phyloP scores from a whole-genome alignment of 64 coral and sea anemone species.

The Acropora tenuis region DNA sequence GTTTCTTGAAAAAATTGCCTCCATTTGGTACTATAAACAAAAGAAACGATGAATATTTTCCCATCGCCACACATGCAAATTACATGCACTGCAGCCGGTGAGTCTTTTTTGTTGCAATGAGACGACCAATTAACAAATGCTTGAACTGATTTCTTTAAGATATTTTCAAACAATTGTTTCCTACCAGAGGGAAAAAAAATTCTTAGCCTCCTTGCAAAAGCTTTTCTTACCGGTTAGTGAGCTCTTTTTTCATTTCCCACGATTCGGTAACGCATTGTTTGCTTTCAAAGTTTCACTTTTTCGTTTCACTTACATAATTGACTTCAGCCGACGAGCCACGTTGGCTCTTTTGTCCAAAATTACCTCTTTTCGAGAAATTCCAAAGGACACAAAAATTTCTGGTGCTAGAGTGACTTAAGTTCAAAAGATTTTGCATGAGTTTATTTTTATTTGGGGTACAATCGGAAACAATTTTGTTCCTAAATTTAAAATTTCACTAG shows the following conservation, averaged over 20 bases:
- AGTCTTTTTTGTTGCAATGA: not conserved
- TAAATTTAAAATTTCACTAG: not conserved
- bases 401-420: constrained; percentile 33
- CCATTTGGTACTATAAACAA: constrained; percentile 24
- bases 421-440: constrained; percentile 5
- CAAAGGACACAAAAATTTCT: not conserved
- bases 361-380: constrained; percentile 1
- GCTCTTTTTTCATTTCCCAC: too few species aligned
- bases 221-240: too few species aligned
- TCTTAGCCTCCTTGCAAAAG: not conserved
- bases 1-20: constrained; percentile 44
- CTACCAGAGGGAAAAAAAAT: constrained; percentile 29
- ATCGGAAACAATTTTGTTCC: constrained; percentile 39
- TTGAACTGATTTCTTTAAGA: constrained; percentile 34
- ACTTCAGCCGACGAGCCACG: constrained; percentile 11
- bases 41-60: constrained; percentile 23
- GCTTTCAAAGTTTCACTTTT: too few species aligned
- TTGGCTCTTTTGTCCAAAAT: not conserved
- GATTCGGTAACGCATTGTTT: too few species aligned
- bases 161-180: constrained; percentile 44
- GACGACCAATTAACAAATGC: constrained; percentile 4
- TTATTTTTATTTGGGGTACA: constrained; percentile 25
- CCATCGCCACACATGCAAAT: too few species aligned
- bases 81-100: not conserved
- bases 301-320: too few species aligned